Percentiles rank a stretch among this genome's conserved stretches.
Evolutionary conservation across 2,113 vertebrate species (phyloP).

Genomic region (Coptodon bakossiorum): DNA sequence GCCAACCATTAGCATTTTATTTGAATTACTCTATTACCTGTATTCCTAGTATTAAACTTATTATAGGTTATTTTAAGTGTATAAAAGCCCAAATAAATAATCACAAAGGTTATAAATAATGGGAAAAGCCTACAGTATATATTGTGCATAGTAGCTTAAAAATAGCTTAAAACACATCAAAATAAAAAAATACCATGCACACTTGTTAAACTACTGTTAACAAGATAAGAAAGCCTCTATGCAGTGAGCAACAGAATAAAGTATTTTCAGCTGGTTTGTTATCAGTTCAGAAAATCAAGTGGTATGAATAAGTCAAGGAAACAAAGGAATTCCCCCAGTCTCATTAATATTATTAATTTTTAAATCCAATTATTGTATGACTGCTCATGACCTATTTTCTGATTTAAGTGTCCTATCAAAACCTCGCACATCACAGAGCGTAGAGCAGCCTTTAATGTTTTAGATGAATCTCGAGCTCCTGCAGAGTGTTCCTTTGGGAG

Average conservation of each 20-base stretch:
- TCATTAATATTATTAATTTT: constrained; percentile 74
- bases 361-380: constrained; percentile 72
- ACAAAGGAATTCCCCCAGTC: constrained; percentile 59
- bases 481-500: neutral
- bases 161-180: neutral
- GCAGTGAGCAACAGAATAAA: constrained; percentile 15
- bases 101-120: neutral
- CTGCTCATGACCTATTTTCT: constrained; percentile 68
- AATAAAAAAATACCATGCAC: neutral
- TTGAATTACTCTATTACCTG: neutral
- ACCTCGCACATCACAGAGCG: constrained; percentile 11
- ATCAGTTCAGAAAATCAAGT: constrained; percentile 56
- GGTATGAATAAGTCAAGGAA: constrained; percentile 64
- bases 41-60: neutral
- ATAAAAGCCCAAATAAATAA: neutral
- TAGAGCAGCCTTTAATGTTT: neutral
- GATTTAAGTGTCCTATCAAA: constrained; percentile 57
- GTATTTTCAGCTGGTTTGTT: constrained; percentile 44
- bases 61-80: neutral
- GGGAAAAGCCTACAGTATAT: neutral
- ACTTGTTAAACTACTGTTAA: neutral
- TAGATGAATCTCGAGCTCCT: neutral
- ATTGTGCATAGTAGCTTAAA: neutral
- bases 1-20: neutral
- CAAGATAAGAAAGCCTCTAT: neutral